These are phyloP conservation scores for Euphydryas editha DNA, from an alignment of 2,888 invertebrate species.

Conservation along the genomic window DNA sequence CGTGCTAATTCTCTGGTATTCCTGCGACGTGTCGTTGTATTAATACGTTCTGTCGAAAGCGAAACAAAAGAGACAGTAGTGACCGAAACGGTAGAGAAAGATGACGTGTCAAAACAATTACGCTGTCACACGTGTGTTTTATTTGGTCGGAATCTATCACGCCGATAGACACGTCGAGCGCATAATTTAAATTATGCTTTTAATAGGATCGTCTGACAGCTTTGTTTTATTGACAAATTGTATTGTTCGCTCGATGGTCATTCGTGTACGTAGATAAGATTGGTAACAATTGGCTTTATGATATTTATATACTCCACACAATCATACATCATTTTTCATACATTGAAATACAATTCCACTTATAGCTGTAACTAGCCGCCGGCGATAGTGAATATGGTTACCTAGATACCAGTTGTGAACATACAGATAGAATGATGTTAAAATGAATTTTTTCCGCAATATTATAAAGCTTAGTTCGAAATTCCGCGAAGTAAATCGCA, in stretches of 20 bases:
- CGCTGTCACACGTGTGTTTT: constrained; percentile 32
- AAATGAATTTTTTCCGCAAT: not conserved
- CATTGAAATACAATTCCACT: too few species aligned
- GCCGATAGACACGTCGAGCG: constrained; percentile 21
- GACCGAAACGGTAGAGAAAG: constrained; percentile 28
- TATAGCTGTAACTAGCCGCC: too few species aligned
- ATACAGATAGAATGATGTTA: too few species aligned
- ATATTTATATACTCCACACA: too few species aligned
- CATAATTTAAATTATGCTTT: constrained; percentile 27
- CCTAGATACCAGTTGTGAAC: too few species aligned
- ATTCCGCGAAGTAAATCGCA: not conserved
- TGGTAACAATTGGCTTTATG: not conserved
- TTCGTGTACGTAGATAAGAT: not conserved
- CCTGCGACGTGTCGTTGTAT: constrained; percentile 52
- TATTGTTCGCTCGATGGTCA: not conserved
- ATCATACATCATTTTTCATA: too few species aligned
- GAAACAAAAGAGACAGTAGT: constrained; percentile 11
- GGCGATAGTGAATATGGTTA: too few species aligned
- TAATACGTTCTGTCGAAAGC: not conserved
- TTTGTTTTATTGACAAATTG: constrained; percentile 21
- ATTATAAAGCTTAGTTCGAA: not conserved
- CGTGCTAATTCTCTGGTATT: constrained; percentile 59
- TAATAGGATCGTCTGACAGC: constrained; percentile 18
- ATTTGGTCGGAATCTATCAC: constrained; percentile 34
- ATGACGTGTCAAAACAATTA: constrained; percentile 36